phyloP scores from a whole-genome alignment of 2,888 invertebrate species.

The Xanthia togata region DNA sequence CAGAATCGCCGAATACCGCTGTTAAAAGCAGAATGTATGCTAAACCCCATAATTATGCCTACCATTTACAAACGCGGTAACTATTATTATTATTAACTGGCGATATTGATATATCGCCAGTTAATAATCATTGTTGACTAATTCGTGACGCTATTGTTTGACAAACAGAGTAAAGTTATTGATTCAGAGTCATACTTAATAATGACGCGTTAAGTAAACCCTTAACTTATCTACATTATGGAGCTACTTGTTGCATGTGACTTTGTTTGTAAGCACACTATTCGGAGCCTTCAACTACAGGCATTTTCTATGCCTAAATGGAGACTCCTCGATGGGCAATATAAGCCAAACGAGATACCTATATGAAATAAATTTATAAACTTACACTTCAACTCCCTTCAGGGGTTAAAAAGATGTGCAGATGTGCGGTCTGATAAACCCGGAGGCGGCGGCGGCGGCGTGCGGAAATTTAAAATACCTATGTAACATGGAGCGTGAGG shows the following conservation, averaged over 20 bases:
- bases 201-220: neutral
- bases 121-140: slow-evolving; percentile 28
- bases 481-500: no score
- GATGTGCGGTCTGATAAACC: no score
- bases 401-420: neutral
- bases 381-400: neutral
- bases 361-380: no score
- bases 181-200: slow-evolving; percentile 3
- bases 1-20: neutral
- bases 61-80: slow-evolving; percentile 17
- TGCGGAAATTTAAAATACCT: no score
- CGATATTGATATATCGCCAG: no score
- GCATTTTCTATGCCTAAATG: no score
- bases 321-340: no score
- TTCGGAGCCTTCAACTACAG: no score
- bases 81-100: no score
- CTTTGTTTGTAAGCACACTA: neutral
- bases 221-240: neutral
- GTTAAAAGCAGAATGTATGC: neutral
- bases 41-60: neutral
- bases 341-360: no score
- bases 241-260: neutral
- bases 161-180: slow-evolving; percentile 29
- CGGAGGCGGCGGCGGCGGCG: no score
- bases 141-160: slow-evolving; percentile 36